Evolutionary conservation across 2,888 invertebrate genomes (phyloP), one percentile per base, ranked within the genome.

Genomic region (Sarcophaga rosellei): DNA sequence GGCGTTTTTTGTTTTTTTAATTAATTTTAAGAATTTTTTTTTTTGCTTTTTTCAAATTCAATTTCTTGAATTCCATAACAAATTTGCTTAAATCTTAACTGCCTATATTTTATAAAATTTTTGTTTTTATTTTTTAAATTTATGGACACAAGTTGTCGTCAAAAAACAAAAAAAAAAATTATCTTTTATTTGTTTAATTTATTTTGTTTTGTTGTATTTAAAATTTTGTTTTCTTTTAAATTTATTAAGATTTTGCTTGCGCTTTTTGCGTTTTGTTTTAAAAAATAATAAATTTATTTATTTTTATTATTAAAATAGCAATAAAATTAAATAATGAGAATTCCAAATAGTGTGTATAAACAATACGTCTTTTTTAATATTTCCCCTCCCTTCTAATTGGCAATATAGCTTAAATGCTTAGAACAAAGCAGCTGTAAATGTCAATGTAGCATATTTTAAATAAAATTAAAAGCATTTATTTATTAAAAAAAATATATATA

Each of bases 261-360:
- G 25, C 53, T 68, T 61, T 47, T 68, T n/a, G n/a, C n/a, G n/a
- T 4, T 73, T 70, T 73, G 57, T 57, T 81, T 69, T 70, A 35
- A n/a, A 70, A 53, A 47, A 47, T 0, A 47, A 47, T 15, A 47
- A 47, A 57, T 69, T 66, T 68, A 62, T 53, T 70, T 45, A 59
- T 15, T 62, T 73, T 57, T 78, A 45, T 63, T 65, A 62, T 35
- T 25, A 47, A 59, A 21, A 44, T 69, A 59, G 77, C 65, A 74
- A 77, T 17, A 74, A 62, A 69, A 69, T 63, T 47, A 20, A 77
- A 81, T 77, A 84, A 74, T 70, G 69, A 77, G 86, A 83, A 84
- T 86, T 86, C 84, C 86, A 81, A 86, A 76, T 78, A 73, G 68
- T 65, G 20, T 80, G 45, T 76, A 21, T 59, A 70, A 15, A 44